Percentiles rank a stretch among this genome's conserved stretches.
Evolutionary conservation across 2,888 invertebrate species (phyloP).

Genomic region (Matsumyia berberina): DNA sequence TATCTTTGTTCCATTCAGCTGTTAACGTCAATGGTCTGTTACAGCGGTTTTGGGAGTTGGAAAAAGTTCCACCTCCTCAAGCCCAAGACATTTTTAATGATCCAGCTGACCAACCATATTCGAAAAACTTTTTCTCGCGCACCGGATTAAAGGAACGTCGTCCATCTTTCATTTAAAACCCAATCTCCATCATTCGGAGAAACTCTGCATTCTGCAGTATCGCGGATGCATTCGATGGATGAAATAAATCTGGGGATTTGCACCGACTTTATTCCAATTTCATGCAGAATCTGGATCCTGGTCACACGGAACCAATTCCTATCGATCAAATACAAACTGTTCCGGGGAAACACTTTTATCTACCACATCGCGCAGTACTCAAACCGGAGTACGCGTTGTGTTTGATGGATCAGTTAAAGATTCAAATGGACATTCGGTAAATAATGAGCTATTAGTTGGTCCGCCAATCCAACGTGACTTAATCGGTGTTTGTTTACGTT

Average conservation of each 20-base stretch:
- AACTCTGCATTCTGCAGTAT: slow-evolving; percentile 34
- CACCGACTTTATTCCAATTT: slow-evolving; percentile 15
- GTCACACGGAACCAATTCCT: slow-evolving; percentile 40
- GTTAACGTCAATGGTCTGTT: not conserved
- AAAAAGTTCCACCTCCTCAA: slow-evolving; percentile 27
- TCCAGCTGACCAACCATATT: slow-evolving; percentile 46
- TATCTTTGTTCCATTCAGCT: not conserved
- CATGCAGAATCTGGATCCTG: slow-evolving; percentile 29
- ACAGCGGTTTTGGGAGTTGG: slow-evolving; percentile 9
- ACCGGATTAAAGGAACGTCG: slow-evolving; percentile 50
- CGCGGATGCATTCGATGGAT: slow-evolving; percentile 28
- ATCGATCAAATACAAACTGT: not conserved
- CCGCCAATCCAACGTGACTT: slow-evolving; percentile 56
- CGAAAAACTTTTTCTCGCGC: not conserved
- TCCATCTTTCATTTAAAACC: slow-evolving; percentile 45
- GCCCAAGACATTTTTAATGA: no score
- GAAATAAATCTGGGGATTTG: slow-evolving; percentile 11
- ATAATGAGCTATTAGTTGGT: slow-evolving; percentile 46
- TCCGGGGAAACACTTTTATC: slow-evolving; percentile 36
- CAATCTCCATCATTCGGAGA: slow-evolving; percentile 39
- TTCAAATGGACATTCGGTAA: slow-evolving; percentile 44
- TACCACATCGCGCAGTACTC: slow-evolving; percentile 73
- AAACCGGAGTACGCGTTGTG: slow-evolving; percentile 59
- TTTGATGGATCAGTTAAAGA: slow-evolving; percentile 62
- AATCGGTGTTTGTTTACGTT: slow-evolving; percentile 64